These are phyloP conservation scores for Spondyliosoma cantharus DNA, from an alignment of 2,797 vertebrate species.

Conservation along the genomic window DNA sequence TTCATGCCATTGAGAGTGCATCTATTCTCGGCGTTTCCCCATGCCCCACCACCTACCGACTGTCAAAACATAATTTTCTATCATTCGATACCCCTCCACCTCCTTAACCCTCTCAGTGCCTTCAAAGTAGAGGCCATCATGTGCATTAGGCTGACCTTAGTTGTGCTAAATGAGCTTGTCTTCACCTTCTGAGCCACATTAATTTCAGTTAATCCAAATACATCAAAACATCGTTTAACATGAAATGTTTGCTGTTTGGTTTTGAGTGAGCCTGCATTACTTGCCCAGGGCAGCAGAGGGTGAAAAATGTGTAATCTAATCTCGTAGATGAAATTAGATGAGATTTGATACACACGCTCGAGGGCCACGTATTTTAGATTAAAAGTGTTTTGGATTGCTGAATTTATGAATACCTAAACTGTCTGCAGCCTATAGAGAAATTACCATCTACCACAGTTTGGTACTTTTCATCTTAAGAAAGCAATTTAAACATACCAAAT, in stretches of 20 bases:
- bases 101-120: conserved; percentile 45
- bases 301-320: neutral
- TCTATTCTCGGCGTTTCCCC: conserved; percentile 75
- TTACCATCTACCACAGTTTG: neutral
- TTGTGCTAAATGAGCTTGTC: conserved; percentile 1
- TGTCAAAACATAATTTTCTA: conserved; percentile 79
- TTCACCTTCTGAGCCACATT: conserved; percentile 11
- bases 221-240: neutral
- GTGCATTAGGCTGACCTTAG: conserved; percentile 41
- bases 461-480: neutral
- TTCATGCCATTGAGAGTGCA: conserved; percentile 79
- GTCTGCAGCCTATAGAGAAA: neutral
- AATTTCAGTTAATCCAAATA: neutral
- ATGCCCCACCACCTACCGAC: conserved; percentile 69
- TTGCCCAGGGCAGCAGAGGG: neutral
- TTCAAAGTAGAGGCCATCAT: conserved; percentile 21
- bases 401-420: neutral
- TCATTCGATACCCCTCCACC: conserved; percentile 64
- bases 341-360: neutral
- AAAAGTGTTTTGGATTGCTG: neutral
- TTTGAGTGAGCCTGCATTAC: neutral
- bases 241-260: neutral
- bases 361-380: neutral
- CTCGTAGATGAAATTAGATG: neutral
- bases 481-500: neutral